These are phyloP conservation scores for Bombus consobrinus DNA, from an alignment of 1,140 invertebrate species.

Conservation along the genomic window DNA sequence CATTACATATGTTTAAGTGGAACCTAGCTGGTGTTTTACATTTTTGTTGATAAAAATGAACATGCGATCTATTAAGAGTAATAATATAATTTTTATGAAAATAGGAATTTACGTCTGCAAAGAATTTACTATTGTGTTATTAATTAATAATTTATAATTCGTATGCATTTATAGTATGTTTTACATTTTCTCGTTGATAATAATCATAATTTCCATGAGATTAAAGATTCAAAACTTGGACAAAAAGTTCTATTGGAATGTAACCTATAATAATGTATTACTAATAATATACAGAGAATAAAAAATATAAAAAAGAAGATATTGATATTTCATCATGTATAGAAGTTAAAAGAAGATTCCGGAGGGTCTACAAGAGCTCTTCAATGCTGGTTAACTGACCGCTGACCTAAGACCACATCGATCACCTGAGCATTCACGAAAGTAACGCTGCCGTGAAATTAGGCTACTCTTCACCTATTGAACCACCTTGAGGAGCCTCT, in stretches of 20 bases:
- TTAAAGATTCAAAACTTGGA: background rate
- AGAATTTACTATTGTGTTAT: no score
- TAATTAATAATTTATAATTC: background rate
- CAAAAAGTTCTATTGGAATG: background rate
- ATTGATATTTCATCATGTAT: background rate
- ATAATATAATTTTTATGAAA: background rate
- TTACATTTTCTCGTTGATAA: background rate
- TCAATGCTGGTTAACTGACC: slow-evolving; percentile 39
- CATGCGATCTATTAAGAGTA: background rate
- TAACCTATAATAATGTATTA: background rate
- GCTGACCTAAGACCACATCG: slow-evolving; percentile 30
- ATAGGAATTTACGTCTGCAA: background rate
- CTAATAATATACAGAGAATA: background rate
- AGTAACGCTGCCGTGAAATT: slow-evolving; percentile 65
- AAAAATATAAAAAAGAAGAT: no score
- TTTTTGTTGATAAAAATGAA: background rate
- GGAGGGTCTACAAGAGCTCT: background rate
- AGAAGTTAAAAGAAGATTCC: background rate
- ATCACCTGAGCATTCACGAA: slow-evolving; percentile 53
- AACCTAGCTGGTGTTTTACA: background rate
- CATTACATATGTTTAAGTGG: slow-evolving; percentile 69
- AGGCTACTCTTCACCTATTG: slow-evolving; percentile 42
- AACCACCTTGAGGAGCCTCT: slow-evolving; percentile 16
- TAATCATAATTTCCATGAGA: background rate
- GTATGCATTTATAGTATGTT: background rate